Conservation (phyloP, 2,888 invertebrate genomes). For the Drosophila histrio region DNA sequence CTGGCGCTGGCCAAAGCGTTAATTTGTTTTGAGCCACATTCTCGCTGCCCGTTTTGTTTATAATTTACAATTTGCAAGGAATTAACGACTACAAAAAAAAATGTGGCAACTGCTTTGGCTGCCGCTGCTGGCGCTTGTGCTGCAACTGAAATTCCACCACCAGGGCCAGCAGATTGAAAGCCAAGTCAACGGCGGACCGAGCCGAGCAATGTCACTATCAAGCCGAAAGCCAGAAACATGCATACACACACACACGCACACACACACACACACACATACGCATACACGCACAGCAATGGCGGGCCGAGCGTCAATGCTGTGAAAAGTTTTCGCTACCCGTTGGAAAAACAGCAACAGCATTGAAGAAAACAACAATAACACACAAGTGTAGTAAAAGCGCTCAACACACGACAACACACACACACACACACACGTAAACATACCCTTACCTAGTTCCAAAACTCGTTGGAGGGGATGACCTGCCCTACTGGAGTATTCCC, state of each 20-base stretch:
- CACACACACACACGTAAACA: constrained; percentile 1
- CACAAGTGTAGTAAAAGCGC: constrained; percentile 31
- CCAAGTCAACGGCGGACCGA: constrained; percentile 43
- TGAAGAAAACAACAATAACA: constrained; percentile 57
- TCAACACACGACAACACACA: constrained; percentile 27
- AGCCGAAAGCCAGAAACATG: constrained; percentile 30
- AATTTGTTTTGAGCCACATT: constrained; percentile 23
- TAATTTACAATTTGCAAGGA: constrained; percentile 14
- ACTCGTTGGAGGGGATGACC: constrained; percentile 28
- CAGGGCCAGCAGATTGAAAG: constrained; percentile 41
- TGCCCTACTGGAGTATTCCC: constrained; percentile 28
- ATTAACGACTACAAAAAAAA: not conserved
- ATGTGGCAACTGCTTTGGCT: constrained; percentile 31
- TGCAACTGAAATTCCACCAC: constrained; percentile 61
- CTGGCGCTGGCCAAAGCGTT: constrained; percentile 10
- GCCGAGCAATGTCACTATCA: constrained; percentile 60
- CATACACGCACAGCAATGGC: not conserved
- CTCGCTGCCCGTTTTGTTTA: constrained; percentile 35
- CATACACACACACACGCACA: constrained; percentile 4
- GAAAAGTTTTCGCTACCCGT: constrained; percentile 27
- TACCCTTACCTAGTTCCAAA: not conserved
- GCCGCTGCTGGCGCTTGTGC: constrained; percentile 42
- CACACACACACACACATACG: constrained; percentile 4
- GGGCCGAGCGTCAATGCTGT: constrained; percentile 34
- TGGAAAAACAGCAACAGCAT: constrained; percentile 28